A percentile compares a stretch with the other conserved stretches of the same genome.
phyloP scores from a whole-genome alignment of 2,888 invertebrate genomes.

The Drosophila subquinaria region DNA sequence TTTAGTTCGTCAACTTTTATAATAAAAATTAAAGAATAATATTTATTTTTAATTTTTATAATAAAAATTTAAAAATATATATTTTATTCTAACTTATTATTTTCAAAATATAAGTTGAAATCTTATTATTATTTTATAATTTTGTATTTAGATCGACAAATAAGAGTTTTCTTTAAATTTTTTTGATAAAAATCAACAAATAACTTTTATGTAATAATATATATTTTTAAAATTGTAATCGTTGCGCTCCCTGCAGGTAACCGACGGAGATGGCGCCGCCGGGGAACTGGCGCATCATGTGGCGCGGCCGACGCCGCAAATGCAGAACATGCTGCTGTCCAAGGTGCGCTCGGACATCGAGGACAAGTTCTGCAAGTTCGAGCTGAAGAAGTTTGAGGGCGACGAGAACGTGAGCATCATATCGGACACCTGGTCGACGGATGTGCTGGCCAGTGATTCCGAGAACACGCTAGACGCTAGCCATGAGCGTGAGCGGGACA shows the following conservation, averaged over 20 bases:
- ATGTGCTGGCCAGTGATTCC: conserved; percentile 98
- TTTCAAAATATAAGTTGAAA: too few species aligned
- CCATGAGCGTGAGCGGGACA: conserved; percentile 87
- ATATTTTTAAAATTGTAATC: too few species aligned
- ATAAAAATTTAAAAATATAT: too few species aligned
- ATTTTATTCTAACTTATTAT: too few species aligned
- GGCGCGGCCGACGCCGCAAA: conserved; percentile 86
- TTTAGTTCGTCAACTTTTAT: too few species aligned
- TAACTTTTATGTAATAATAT: too few species aligned
- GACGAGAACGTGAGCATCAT: conserved; percentile 99
- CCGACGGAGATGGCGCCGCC: conserved; percentile 92
- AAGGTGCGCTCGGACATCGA: conserved; percentile 97
- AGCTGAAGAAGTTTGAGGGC: conserved; percentile 93
- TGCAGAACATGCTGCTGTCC: conserved; percentile 88
- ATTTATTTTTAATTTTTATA: too few species aligned
- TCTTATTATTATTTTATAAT: too few species aligned
- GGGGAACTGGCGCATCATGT: conserved; percentile 86
- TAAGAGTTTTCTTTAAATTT: too few species aligned
- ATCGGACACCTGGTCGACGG: conserved; percentile 99
- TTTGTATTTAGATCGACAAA: too few species aligned
- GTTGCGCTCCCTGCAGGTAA: conserved; percentile 88
- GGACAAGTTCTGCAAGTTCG: conserved; percentile 99
- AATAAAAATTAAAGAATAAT: too few species aligned
- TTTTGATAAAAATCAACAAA: too few species aligned
- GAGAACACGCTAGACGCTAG: conserved; percentile 93